Conservation (phyloP, 2,888 invertebrate species). For the Eremobia ochroleuca region DNA sequence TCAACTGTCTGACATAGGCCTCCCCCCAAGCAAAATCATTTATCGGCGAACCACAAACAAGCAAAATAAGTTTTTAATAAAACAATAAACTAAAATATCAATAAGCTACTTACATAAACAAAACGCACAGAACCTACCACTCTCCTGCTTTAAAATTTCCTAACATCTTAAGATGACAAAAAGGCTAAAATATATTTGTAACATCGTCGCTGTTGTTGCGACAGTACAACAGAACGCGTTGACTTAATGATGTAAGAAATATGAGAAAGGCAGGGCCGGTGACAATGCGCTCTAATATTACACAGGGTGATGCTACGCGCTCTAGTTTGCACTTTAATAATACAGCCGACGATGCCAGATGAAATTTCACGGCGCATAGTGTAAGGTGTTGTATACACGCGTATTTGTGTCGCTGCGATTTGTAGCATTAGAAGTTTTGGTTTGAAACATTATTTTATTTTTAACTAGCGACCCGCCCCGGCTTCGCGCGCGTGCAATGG, state of each 20-base stretch:
- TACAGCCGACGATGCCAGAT: slow-evolving; percentile 62
- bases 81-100: not conserved
- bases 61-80: not conserved
- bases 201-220: slow-evolving; percentile 24
- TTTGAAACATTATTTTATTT: not conserved
- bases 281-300: slow-evolving; percentile 77
- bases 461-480: too few species aligned
- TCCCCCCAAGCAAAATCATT: not conserved
- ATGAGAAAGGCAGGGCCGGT: slow-evolving; percentile 75
- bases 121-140: not conserved
- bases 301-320: slow-evolving; percentile 58
- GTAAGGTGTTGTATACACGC: slow-evolving; percentile 19
- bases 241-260: slow-evolving; percentile 87
- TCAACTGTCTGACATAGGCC: too few species aligned
- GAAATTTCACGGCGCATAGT: slow-evolving; percentile 57
- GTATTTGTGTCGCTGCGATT: slow-evolving; percentile 11
- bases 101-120: not conserved
- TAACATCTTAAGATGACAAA: slow-evolving; percentile 8
- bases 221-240: slow-evolving; percentile 61
- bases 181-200: slow-evolving; percentile 14
- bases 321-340: slow-evolving; percentile 68
- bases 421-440: not conserved
- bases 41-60: not conserved
- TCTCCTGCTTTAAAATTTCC: rapidly evolving
- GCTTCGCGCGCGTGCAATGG: too few species aligned